phyloP scores from a whole-genome alignment of 2,797 vertebrate genomes.

The Leptoclinus maculatus region DNA sequence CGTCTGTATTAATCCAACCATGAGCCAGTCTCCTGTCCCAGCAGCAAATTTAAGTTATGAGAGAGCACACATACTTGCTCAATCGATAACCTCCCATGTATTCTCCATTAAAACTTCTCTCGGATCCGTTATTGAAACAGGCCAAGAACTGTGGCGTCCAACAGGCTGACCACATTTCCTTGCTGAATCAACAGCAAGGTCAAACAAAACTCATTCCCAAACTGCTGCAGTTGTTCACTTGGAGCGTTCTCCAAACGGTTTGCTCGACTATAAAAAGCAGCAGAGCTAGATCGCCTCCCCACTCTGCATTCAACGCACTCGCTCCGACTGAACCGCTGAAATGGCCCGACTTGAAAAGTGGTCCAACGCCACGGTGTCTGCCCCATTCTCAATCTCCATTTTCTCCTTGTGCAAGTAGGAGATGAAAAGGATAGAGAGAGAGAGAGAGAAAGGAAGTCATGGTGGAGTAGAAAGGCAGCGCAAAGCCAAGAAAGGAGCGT shows the following conservation, averaged over 20 bases:
- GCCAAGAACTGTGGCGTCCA: slow-evolving; percentile 13
- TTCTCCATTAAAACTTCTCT: slow-evolving; percentile 40
- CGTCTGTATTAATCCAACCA: slow-evolving; percentile 18
- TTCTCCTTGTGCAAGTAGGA: slow-evolving; percentile 40
- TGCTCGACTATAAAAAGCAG: slow-evolving; percentile 54
- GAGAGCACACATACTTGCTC: slow-evolving; percentile 15
- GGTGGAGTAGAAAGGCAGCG: slow-evolving; percentile 36
- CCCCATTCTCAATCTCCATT: slow-evolving; percentile 52
- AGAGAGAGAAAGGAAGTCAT: slow-evolving; percentile 42
- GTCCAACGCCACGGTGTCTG: slow-evolving; percentile 48
- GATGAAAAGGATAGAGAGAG: slow-evolving; percentile 44
- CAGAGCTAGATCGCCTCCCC: slow-evolving; percentile 30
- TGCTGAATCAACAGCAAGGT: slow-evolving; percentile 58
- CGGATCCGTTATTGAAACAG: slow-evolving; percentile 29
- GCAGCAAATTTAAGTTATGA: slow-evolving; percentile 26
- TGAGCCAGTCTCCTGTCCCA: not conserved
- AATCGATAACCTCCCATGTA: slow-evolving; percentile 45
- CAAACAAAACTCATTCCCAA: slow-evolving; percentile 58
- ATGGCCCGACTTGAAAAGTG: slow-evolving; percentile 51
- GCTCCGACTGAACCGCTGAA: slow-evolving; percentile 47
- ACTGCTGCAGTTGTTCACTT: slow-evolving; percentile 53
- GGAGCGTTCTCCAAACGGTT: slow-evolving; percentile 43
- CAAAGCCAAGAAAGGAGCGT: slow-evolving; percentile 31
- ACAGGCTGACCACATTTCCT: slow-evolving; percentile 43
- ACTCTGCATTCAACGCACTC: slow-evolving; percentile 57